These are phyloP conservation scores for Dascillus cervinus DNA, from an alignment of 2,888 invertebrate genomes.

Conservation along the genomic window DNA sequence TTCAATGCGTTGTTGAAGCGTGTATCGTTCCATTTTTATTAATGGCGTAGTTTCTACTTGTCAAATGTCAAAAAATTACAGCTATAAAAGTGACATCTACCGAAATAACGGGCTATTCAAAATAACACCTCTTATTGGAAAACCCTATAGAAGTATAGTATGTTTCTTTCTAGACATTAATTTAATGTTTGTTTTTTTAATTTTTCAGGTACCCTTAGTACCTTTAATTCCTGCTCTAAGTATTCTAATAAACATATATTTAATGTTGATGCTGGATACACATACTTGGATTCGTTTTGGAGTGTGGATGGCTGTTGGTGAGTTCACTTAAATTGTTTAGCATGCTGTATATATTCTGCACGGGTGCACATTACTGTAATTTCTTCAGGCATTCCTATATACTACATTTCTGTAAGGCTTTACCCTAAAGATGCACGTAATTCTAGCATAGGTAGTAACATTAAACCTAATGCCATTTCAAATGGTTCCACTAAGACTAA, in stretches of 20 bases:
- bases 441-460: not conserved
- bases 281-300: conserved; percentile 79
- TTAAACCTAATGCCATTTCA: not conserved
- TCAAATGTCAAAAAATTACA: no score
- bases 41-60: no score
- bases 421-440: not conserved
- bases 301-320: conserved; percentile 76
- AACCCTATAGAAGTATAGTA: no score
- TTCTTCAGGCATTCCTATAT: conserved; percentile 36
- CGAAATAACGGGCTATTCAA: no score
- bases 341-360: conserved; percentile 32
- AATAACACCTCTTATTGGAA: no score
- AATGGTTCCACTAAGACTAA: not conserved
- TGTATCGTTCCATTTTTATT: no score
- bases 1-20: no score
- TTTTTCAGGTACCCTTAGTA: conserved; percentile 67
- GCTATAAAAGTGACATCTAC: no score
- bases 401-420: conserved; percentile 19
- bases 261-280: conserved; percentile 72
- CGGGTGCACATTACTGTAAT: conserved; percentile 23
- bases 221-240: conserved; percentile 76
- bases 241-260: conserved; percentile 73
- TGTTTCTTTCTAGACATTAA: not conserved
- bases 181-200: conserved; percentile 1
- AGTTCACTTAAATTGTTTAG: conserved; percentile 29